Evolutionary conservation across 2,113 vertebrate species (phyloP), one percentile per base, ranked within the genome.

Genomic region (Clupea harengus): DNA sequence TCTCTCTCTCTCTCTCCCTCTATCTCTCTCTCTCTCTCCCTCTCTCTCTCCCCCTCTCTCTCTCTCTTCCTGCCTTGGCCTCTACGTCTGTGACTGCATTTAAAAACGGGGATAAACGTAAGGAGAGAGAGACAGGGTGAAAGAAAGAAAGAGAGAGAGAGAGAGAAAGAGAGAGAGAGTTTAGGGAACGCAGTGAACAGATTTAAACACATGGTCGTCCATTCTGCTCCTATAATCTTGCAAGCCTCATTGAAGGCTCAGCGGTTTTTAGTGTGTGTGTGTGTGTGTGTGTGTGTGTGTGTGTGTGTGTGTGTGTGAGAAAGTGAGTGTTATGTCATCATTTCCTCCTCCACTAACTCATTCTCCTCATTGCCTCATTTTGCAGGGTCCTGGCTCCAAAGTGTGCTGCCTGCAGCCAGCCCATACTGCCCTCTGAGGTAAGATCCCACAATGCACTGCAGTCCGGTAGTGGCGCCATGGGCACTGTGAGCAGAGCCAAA

Each of bases 371-470:
- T 32, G 10, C 72, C 28, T 78, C 25, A 78, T 83, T 15, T n/a
- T 91, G 0, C 87, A 99, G 98, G 92, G 97, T 99, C 84, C 89
- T 99, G 90, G 98, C 98, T 39, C 98, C 98, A 2, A 99, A 99
- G 92, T 99, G 98, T 94, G 96, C 97, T 18, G 96, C 97, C 0
- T 99, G 98, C 88, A 95, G 95, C 60, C 97, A 97, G 89, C 96
- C 97, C 85, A 99, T 99, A 91, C 96, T 99, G 67, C 98, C 3
- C 64, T 67, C 64, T 0, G 64, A 67, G 64, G 64, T 67, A 10
- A 67, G 64, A 11, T 13, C 25, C 64, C 64, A 67, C 64, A 67
- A 22, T 60, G 54, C 54, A 60, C 20, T 60, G 54, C 54, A 60
- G 54, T 20, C 18, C 54, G 5, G 0, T 20, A 20, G 20, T 20